phyloP scores from a whole-genome alignment of 1,140 invertebrate species.

The Drosophila nigrodunni region DNA sequence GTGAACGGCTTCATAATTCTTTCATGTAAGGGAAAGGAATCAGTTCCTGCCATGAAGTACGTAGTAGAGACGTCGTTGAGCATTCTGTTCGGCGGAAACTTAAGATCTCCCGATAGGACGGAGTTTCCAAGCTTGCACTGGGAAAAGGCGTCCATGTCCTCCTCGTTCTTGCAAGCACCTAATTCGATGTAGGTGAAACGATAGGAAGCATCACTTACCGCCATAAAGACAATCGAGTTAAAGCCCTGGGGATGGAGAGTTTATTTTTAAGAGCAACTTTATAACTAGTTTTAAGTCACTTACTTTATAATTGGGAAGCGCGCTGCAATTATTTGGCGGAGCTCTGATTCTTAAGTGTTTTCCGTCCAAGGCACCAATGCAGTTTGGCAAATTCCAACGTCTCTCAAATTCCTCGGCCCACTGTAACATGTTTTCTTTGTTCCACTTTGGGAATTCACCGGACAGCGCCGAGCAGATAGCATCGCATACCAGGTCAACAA shows the following conservation, averaged over 20 bases:
- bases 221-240: not conserved
- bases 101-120: not conserved
- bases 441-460: no score
- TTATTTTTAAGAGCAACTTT: not conserved
- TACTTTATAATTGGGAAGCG: constrained; percentile 12
- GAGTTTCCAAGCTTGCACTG: constrained; percentile 2
- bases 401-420: no score
- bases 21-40: constrained; percentile 9
- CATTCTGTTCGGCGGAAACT: constrained; percentile 3
- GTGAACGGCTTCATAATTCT: not conserved
- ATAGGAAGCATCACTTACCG: not conserved
- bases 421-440: no score
- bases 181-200: constrained; percentile 20
- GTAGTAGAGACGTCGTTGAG: constrained; percentile 1
- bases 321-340: no score
- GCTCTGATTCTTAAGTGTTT: no score
- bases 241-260: not conserved
- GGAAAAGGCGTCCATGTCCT: constrained; percentile 5
- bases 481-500: not conserved
- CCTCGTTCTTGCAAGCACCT: constrained; percentile 1
- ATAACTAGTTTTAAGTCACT: not conserved
- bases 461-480: no score
- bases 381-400: no score
- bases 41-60: constrained; percentile 11
- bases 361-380: no score